Percentiles rank a stretch among this genome's conserved stretches.
These are phyloP conservation scores for Trachymyrmex septentrionalis DNA, from an alignment of 1,140 invertebrate species.

Conservation along the genomic window DNA sequence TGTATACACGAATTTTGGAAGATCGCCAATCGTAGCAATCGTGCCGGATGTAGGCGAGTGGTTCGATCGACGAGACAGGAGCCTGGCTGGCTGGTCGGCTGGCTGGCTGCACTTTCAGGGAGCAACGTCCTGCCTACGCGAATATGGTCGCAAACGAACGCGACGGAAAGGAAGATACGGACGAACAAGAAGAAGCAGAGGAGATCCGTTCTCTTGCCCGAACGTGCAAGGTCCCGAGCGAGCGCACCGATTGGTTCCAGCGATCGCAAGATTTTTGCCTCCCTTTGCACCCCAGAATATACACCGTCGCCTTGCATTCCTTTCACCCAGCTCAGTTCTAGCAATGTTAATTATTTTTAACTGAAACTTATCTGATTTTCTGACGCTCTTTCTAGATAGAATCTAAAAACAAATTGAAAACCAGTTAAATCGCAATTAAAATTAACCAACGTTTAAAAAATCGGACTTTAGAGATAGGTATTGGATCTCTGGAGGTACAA, in stretches of 20 bases:
- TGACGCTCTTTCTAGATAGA: not conserved
- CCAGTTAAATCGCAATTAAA: not conserved
- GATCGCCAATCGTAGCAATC: constrained; percentile 70
- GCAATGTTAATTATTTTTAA: not conserved
- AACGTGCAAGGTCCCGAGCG: constrained; percentile 14
- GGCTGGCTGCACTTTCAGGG: constrained; percentile 65
- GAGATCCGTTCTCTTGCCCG: constrained; percentile 43
- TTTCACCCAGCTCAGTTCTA: not conserved
- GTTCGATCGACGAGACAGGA: constrained; percentile 70
- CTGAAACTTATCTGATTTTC: not conserved
- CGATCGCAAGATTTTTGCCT: constrained; percentile 65
- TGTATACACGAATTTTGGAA: constrained; percentile 71
- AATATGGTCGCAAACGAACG: constrained; percentile 67
- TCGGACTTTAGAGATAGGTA: not conserved
- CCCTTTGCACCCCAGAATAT: not conserved
- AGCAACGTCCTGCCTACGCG: constrained; percentile 78
- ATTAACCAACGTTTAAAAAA: not conserved
- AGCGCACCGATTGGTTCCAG: constrained; percentile 44
- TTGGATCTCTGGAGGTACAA: not conserved
- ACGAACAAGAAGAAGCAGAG: constrained; percentile 68
- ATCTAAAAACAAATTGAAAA: not conserved
- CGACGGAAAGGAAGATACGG: constrained; percentile 43
- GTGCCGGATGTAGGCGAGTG: constrained; percentile 73
- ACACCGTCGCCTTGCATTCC: not conserved
- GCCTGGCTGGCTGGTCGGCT: constrained; percentile 33